Conservation (phyloP, 2,797 vertebrate genomes). For the Enteromius thamalakanensis region DNA sequence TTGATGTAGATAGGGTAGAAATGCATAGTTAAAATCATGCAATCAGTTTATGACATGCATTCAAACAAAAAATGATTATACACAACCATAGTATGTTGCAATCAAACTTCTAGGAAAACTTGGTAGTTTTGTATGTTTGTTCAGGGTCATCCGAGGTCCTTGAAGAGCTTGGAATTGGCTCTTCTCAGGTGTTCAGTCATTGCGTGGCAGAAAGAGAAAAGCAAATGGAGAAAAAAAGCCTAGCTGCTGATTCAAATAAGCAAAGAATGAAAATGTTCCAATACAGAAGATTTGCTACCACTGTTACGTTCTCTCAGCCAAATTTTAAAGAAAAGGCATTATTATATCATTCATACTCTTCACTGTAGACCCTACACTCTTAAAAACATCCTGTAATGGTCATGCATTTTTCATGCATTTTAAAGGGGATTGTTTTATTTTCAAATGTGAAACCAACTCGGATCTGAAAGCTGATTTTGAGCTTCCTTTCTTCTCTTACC, state of each 20-base stretch:
- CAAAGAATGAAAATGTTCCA: not conserved
- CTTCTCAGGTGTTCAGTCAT: not conserved
- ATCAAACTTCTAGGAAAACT: not conserved
- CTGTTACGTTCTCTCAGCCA: not conserved
- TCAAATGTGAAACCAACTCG: not conserved
- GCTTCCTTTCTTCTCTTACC: constrained; percentile 1
- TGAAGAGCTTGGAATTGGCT: not conserved
- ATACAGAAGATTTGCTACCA: not conserved
- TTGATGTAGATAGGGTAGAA: not conserved
- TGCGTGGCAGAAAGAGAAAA: not conserved
- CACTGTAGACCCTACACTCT: not conserved
- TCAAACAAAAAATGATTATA: not conserved
- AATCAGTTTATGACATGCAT: not conserved
- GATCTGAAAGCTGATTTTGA: not conserved
- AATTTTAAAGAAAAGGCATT: not conserved
- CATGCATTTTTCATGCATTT: not conserved
- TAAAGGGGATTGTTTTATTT: not conserved
- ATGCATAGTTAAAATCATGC: not conserved
- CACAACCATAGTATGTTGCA: not conserved
- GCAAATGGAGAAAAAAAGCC: not conserved
- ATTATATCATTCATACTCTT: not conserved
- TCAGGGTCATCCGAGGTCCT: not conserved
- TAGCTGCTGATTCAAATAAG: not conserved
- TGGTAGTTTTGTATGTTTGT: not conserved
- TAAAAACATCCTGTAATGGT: not conserved